These are phyloP conservation scores for Chionodraco myersi DNA, from an alignment of 2,113 vertebrate species.

Conservation along the genomic window DNA sequence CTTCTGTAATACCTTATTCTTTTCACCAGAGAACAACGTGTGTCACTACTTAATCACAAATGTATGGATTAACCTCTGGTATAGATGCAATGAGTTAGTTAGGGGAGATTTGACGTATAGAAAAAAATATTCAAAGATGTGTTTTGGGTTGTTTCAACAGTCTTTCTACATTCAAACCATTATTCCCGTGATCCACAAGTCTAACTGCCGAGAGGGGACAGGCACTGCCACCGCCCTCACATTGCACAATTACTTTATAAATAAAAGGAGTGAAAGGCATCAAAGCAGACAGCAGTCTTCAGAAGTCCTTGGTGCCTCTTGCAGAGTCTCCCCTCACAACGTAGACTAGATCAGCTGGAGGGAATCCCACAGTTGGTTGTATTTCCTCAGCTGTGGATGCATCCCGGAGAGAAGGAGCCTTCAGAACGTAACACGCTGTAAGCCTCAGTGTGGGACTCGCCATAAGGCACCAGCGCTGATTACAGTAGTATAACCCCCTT, in stretches of 20 bases:
- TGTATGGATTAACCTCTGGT: slow-evolving; percentile 1
- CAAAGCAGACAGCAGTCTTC: slow-evolving; percentile 45
- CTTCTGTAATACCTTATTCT: neutral
- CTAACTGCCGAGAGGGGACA: neutral
- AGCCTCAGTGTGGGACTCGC: slow-evolving; percentile 30
- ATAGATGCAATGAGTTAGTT: neutral
- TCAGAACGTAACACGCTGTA: slow-evolving; percentile 40
- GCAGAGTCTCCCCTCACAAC: slow-evolving; percentile 7
- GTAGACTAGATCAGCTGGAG: slow-evolving; percentile 45
- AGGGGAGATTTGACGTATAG: slow-evolving; percentile 2
- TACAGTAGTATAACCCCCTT: slow-evolving; percentile 41
- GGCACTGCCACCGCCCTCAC: slow-evolving; percentile 8
- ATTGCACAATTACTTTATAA: slow-evolving; percentile 29
- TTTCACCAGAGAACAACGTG: slow-evolving; percentile 10
- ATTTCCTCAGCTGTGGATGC: slow-evolving; percentile 40
- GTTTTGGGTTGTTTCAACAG: slow-evolving; percentile 8
- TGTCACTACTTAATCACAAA: neutral
- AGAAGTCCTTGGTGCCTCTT: slow-evolving; percentile 23
- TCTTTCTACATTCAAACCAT: slow-evolving; percentile 37
- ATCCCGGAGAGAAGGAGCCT: slow-evolving; percentile 43
- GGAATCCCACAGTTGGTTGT: slow-evolving; percentile 29
- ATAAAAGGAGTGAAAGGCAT: slow-evolving; percentile 39
- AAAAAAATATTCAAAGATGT: slow-evolving; percentile 16
- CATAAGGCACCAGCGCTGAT: slow-evolving; percentile 18
- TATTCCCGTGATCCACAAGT: slow-evolving; percentile 7